Evolutionary conservation across 2,888 invertebrate species (phyloP), one percentile per base, ranked within the genome.

Genomic region (Tuta absoluta): DNA sequence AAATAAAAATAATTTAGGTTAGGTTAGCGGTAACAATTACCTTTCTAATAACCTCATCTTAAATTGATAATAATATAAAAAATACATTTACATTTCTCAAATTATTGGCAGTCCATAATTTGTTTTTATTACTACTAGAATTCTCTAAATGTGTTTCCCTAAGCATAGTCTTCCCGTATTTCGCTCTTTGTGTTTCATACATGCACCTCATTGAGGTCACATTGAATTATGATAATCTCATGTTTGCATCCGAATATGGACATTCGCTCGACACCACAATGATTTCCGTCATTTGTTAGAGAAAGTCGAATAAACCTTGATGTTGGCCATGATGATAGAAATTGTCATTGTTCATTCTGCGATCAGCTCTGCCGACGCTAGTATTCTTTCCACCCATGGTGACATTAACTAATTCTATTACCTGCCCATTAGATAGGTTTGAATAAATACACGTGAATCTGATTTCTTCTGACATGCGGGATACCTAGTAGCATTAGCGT

Each of bases 181-280:
- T 23, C 23, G 1, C 5, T 53, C 51, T 53, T 14, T 53, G 21
- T 23, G 23, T 53, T 24, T 23, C 51, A 75, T 79, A 77, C 75
- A 77, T 71, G 75, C 74, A 74, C 72, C 79, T 84, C 78, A 82
- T 87, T 87, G 86, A 71, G 77, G 76, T 77, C 72, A 71, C 74
- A 74, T 75, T 75, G 68, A 72, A 69, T 71, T 75, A 77, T 74
- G 71, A 74, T 77, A 74, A 75, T 78, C 71, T 70, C 64, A 67
- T 57, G 14, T 48, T 61, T 58, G 33, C 48, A 28, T 45, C 63
- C 19, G 60, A 60, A 51, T 63, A 23, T 59, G 33, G 45, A 45
- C 45, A 59, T 59, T 49, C 23, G 58, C 57, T 37, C 45, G n/a
- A 64, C 41, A 37, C 53, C 33, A n/a, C 38, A 23, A 53, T 10